These are phyloP conservation scores for Tamias sibiricus DNA, from an alignment of 2,113 vertebrate genomes.

Conservation along the genomic window DNA sequence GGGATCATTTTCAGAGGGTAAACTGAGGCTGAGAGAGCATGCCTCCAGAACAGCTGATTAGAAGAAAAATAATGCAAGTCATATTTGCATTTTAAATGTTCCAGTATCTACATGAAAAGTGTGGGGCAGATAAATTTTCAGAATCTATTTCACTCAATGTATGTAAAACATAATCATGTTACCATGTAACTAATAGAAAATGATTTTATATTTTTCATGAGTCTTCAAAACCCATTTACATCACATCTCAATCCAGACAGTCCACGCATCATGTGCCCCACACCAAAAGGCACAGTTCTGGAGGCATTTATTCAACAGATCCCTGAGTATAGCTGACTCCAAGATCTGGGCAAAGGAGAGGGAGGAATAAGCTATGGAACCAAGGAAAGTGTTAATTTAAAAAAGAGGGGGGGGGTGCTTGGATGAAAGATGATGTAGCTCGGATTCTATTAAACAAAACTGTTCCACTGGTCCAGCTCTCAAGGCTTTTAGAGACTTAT, in stretches of 20 bases:
- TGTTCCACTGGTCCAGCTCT: background rate
- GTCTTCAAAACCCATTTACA: background rate
- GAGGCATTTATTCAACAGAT: no score
- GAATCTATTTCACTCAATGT: background rate
- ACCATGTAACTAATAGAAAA: background rate
- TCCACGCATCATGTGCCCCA: no score
- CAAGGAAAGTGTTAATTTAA: background rate
- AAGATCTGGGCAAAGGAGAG: background rate
- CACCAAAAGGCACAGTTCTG: background rate
- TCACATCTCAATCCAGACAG: background rate
- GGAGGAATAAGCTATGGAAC: background rate
- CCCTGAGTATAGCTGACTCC: background rate
- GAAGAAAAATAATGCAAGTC: background rate
- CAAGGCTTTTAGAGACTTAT: background rate
- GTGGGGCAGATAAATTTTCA: background rate
- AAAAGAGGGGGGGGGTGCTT: background rate
- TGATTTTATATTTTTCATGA: background rate
- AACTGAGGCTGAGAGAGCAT: background rate
- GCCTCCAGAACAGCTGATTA: rapidly evolving
- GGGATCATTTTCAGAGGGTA: background rate
- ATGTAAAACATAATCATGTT: background rate
- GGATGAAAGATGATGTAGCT: background rate
- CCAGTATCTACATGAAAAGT: background rate
- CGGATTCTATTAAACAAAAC: background rate
- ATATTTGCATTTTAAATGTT: background rate